These are phyloP conservation scores for Rhagologus leucostigma DNA, from an alignment of 2,113 vertebrate species.

Conservation along the genomic window DNA sequence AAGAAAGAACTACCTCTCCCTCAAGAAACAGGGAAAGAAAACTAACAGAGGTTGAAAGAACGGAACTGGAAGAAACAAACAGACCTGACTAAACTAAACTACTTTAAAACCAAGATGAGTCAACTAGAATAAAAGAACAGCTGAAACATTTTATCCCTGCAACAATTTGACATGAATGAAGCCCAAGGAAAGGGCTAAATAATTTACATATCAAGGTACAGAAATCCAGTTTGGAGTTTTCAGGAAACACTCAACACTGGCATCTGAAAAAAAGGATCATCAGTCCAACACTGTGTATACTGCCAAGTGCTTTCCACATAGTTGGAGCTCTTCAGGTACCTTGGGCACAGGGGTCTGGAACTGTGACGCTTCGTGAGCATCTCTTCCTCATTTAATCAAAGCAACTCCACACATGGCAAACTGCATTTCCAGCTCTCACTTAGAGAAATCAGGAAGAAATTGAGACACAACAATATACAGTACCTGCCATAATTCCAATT, in stretches of 20 bases:
- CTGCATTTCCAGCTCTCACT: not conserved
- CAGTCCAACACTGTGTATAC: no score
- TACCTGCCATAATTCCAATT: not conserved
- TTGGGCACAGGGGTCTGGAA: not conserved
- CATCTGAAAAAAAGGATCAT: not conserved
- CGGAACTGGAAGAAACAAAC: not conserved
- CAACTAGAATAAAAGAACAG: not conserved
- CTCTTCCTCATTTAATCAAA: not conserved
- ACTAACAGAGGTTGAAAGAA: not conserved
- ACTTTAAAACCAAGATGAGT: not conserved
- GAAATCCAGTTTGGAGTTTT: not conserved
- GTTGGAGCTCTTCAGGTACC: not conserved
- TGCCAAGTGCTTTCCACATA: not conserved
- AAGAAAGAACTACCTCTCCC: not conserved
- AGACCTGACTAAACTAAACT: not conserved
- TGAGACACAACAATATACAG: not conserved
- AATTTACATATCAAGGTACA: not conserved
- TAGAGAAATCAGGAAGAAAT: not conserved
- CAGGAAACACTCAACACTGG: not conserved
- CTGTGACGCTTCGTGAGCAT: fast-evolving
- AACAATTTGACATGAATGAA: not conserved
- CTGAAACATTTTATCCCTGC: not conserved
- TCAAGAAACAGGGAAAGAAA: not conserved
- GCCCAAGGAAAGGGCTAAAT: not conserved
- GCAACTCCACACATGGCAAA: not conserved